phyloP scores from a whole-genome alignment of 2,113 vertebrate genomes.

The Nycticorax nycticorax region DNA sequence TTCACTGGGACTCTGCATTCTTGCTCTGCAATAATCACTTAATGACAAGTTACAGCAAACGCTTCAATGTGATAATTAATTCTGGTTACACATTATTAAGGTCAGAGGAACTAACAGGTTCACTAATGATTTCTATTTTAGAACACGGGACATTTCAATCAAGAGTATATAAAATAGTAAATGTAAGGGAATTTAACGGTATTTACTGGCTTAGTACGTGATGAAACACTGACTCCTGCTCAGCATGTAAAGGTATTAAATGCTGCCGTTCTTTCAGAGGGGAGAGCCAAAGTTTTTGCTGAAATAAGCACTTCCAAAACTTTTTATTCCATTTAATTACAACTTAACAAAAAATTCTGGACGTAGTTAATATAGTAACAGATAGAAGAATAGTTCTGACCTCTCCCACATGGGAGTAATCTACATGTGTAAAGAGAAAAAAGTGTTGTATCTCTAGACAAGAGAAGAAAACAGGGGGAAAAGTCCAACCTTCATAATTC shows the following conservation, averaged over 20 bases:
- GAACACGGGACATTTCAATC: conserved; percentile 23
- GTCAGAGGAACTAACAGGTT: conserved; percentile 45
- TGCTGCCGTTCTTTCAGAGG: background rate
- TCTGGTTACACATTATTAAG: conserved; percentile 57
- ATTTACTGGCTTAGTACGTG: conserved; percentile 10
- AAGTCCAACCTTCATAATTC: background rate
- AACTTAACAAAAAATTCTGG: background rate
- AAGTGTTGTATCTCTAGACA: background rate
- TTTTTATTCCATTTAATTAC: background rate
- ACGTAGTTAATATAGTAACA: background rate
- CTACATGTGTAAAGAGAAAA: background rate
- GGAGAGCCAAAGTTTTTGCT: background rate
- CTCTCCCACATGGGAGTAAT: background rate
- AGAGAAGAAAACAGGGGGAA: background rate
- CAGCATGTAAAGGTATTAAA: background rate
- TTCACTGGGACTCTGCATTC: conserved; percentile 60
- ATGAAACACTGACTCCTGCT: background rate
- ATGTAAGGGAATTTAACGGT: conserved; percentile 14
- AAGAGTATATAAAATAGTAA: conserved; percentile 6
- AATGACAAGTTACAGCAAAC: conserved; percentile 58
- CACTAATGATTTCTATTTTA: conserved; percentile 53
- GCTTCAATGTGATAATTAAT: conserved; percentile 60
- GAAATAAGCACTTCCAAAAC: background rate
- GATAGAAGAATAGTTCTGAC: background rate
- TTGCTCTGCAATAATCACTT: conserved; percentile 59